A percentile compares a stretch with the other conserved stretches of the same genome.
Evolutionary conservation across 35 echinoderm and acorn worm genomes (phyloP).

Genomic region (Lytechinus pictus): DNA sequence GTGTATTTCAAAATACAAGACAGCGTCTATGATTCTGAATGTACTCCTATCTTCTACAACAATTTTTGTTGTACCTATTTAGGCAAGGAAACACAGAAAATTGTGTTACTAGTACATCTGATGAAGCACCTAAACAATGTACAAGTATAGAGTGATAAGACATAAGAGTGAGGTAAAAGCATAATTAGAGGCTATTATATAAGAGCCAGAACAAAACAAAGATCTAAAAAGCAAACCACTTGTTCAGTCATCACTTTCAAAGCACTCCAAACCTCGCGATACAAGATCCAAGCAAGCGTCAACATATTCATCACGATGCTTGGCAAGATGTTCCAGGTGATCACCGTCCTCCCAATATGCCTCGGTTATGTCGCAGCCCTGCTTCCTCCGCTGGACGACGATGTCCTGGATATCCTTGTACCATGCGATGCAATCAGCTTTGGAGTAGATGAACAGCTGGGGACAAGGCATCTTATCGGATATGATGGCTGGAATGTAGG

Average conservation of each 20-base stretch:
- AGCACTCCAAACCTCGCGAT: background rate
- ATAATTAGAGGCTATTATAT: too few species aligned
- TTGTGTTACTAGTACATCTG: too few species aligned
- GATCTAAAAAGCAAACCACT: too few species aligned
- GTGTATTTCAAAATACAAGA: too few species aligned
- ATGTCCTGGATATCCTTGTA: constrained; percentile 68
- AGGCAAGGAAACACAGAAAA: too few species aligned
- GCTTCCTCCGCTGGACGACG: constrained; percentile 58
- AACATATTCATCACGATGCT: constrained; percentile 79
- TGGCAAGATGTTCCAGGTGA: constrained; percentile 74
- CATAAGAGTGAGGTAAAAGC: too few species aligned
- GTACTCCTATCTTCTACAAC: too few species aligned
- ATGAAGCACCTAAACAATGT: too few species aligned
- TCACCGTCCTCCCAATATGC: constrained; percentile 77
- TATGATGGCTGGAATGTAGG: constrained; percentile 17
- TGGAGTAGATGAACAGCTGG: constrained; percentile 86
- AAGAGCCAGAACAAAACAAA: too few species aligned
- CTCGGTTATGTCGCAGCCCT: constrained; percentile 65
- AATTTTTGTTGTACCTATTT: too few species aligned
- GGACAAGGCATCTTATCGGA: constrained; percentile 50
- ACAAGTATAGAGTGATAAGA: too few species aligned
- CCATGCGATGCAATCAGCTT: constrained; percentile 61
- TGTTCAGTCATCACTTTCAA: background rate
- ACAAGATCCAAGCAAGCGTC: constrained; percentile 72
- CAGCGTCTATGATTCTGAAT: too few species aligned